Evolutionary conservation across 1,140 invertebrate genomes (phyloP).

Genomic region (Halictus rubicundus): DNA sequence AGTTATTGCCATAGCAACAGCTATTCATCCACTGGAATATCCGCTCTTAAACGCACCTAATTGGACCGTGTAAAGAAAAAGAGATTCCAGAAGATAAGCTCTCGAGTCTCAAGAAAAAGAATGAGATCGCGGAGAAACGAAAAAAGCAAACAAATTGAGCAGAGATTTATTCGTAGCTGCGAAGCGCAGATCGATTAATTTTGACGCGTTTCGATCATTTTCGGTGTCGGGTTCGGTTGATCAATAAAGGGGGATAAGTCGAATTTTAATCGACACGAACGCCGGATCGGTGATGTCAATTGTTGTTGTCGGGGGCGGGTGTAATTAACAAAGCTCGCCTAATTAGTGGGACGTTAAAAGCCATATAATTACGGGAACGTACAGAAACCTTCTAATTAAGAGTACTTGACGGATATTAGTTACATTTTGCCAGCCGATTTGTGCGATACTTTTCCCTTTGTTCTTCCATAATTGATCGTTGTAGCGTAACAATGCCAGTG

Average conservation of each 20-base stretch:
- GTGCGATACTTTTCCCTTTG: too few relatives aligned
- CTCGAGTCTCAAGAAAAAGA: background rate
- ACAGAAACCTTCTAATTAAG: slow-evolving; percentile 28
- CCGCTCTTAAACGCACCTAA: background rate
- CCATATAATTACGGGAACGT: slow-evolving; percentile 24
- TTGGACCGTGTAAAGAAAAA: background rate
- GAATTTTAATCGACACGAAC: slow-evolving; percentile 35
- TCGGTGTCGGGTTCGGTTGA: background rate
- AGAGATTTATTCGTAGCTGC: background rate
- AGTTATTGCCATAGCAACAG: too few relatives aligned
- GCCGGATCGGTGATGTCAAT: slow-evolving; percentile 2
- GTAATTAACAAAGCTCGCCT: slow-evolving; percentile 18
- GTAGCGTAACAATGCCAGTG: background rate
- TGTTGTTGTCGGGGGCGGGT: slow-evolving; percentile 4
- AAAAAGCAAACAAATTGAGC: background rate
- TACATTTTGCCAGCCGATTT: background rate
- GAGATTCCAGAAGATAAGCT: background rate
- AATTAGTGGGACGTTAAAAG: slow-evolving; percentile 38
- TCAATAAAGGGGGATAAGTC: background rate
- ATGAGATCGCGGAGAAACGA: background rate
- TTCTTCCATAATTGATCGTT: background rate
- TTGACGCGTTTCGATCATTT: background rate
- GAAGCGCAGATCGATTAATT: background rate
- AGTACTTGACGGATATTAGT: slow-evolving; percentile 4
- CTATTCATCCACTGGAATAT: too few relatives aligned